Conservation (phyloP, 2,797 vertebrate genomes). For the Thalassophryne amazonica region DNA sequence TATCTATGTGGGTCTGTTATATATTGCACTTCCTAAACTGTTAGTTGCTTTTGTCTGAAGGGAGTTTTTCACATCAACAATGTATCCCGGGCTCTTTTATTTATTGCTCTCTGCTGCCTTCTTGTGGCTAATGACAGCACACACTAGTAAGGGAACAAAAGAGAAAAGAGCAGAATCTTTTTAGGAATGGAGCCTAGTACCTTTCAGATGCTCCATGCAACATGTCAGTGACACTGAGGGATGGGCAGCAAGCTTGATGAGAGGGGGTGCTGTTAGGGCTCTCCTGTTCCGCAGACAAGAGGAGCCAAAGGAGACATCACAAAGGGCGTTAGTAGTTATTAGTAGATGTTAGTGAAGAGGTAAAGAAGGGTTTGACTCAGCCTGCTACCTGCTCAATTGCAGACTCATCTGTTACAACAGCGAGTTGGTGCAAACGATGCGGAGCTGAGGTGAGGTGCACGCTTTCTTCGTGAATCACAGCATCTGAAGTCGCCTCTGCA, state of each 20-base stretch:
- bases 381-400: slow-evolving; percentile 46
- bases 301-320: slow-evolving; percentile 37
- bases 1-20: slow-evolving; percentile 14
- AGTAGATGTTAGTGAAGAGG: slow-evolving; percentile 42
- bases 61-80: slow-evolving; percentile 4
- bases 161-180: no score
- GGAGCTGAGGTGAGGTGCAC: slow-evolving; percentile 44
- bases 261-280: slow-evolving; percentile 74
- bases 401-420: slow-evolving; percentile 46
- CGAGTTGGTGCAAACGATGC: slow-evolving; percentile 45
- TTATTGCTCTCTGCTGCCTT: slow-evolving; percentile 68
- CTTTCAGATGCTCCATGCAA: slow-evolving; percentile 76
- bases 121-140: slow-evolving; percentile 51
- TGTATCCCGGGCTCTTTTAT: slow-evolving; percentile 24
- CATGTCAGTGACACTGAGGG: slow-evolving; percentile 76
- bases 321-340: slow-evolving; percentile 43
- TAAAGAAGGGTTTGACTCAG: neutral
- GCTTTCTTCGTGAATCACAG: slow-evolving; percentile 25
- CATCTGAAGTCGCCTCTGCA: slow-evolving; percentile 38
- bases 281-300: slow-evolving; percentile 63
- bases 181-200: slow-evolving; percentile 62
- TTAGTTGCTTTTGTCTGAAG: slow-evolving; percentile 8
- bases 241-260: slow-evolving; percentile 76
- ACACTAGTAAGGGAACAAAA: slow-evolving; percentile 8
- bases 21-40: slow-evolving; percentile 18